Percentiles rank a stretch among this genome's conserved stretches.
These are phyloP conservation scores for Ceratoteleas bidentatus DNA, from an alignment of 1,140 invertebrate species.

Conservation along the genomic window DNA sequence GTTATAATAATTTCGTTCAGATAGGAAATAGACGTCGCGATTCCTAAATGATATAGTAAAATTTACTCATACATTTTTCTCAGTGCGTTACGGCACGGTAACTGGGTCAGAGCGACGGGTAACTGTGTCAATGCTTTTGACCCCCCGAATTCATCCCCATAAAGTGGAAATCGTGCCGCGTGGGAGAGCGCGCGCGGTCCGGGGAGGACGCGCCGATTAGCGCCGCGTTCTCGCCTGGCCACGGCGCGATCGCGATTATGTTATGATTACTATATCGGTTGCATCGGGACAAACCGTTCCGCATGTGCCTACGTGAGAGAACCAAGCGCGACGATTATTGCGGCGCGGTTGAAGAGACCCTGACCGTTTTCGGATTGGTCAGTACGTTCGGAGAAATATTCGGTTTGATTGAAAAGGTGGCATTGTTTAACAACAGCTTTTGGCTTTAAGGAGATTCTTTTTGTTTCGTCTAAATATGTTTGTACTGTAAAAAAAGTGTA, in stretches of 20 bases:
- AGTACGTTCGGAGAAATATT: too few relatives aligned
- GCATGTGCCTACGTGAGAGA: slow-evolving; percentile 31
- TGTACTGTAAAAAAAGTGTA: too few relatives aligned
- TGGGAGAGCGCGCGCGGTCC: neutral
- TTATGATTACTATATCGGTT: slow-evolving; percentile 41
- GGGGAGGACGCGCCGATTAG: slow-evolving; percentile 25
- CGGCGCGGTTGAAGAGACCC: slow-evolving; percentile 42
- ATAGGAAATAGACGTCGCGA: too few relatives aligned
- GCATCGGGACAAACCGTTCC: slow-evolving; percentile 44
- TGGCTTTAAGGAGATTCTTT: too few relatives aligned
- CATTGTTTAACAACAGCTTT: too few relatives aligned
- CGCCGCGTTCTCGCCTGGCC: slow-evolving; percentile 5
- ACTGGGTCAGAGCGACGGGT: slow-evolving; percentile 46
- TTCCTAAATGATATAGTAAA: too few relatives aligned
- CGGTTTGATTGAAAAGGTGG: too few relatives aligned
- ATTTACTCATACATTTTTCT: too few relatives aligned
- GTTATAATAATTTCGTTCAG: too few relatives aligned
- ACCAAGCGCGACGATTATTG: slow-evolving; percentile 11
- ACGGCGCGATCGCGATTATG: slow-evolving; percentile 29
- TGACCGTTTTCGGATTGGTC: slow-evolving; percentile 47
- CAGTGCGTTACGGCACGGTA: slow-evolving; percentile 15
- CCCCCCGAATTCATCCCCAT: slow-evolving; percentile 13
- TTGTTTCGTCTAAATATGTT: too few relatives aligned
- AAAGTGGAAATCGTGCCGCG: slow-evolving; percentile 28
- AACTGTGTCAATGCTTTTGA: slow-evolving; percentile 56